A percentile compares a stretch with the other conserved stretches of the same genome.
Evolutionary conservation across 1,140 invertebrate genomes (phyloP).

Genomic region (Zaprionus lachaisei): DNA sequence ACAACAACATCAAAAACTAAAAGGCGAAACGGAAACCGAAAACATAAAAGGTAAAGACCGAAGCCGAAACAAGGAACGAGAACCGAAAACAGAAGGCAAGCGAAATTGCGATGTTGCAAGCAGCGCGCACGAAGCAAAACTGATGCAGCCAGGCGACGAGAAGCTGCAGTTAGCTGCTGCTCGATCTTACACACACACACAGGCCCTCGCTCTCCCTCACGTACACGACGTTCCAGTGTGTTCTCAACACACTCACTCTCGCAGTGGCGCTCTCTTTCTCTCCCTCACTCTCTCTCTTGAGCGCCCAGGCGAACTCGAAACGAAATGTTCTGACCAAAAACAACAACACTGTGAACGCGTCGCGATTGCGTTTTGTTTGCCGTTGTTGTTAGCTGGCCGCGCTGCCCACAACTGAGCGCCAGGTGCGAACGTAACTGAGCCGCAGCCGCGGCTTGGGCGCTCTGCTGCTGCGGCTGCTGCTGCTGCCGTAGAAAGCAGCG

Average conservation of each 20-base stretch:
- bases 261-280: slow-evolving; percentile 11
- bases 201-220: slow-evolving; percentile 27
- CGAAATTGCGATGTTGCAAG: slow-evolving; percentile 63
- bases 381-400: slow-evolving; percentile 72
- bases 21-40: slow-evolving; percentile 29
- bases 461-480: slow-evolving; percentile 24
- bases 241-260: slow-evolving; percentile 28
- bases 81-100: slow-evolving; percentile 16
- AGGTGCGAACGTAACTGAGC: slow-evolving; percentile 57
- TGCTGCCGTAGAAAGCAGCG: slow-evolving; percentile 49
- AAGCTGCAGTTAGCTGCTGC: slow-evolving; percentile 58
- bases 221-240: slow-evolving; percentile 14
- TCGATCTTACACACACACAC: slow-evolving; percentile 24
- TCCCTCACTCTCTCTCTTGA: slow-evolving; percentile 13
- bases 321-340: slow-evolving; percentile 54
- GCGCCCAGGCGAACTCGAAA: slow-evolving; percentile 24
- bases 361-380: slow-evolving; percentile 51
- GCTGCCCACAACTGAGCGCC: slow-evolving; percentile 71
- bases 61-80: slow-evolving; percentile 12
- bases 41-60: slow-evolving; percentile 12
- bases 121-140: slow-evolving; percentile 64
- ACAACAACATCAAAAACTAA: not conserved
- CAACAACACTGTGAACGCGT: slow-evolving; percentile 32
- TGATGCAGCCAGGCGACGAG: slow-evolving; percentile 63
- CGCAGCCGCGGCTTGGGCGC: slow-evolving; percentile 43